Percentiles rank a stretch among this genome's conserved stretches.
Conservation (phyloP, 2,797 vertebrate genomes). For the Hipposideros larvatus region DNA sequence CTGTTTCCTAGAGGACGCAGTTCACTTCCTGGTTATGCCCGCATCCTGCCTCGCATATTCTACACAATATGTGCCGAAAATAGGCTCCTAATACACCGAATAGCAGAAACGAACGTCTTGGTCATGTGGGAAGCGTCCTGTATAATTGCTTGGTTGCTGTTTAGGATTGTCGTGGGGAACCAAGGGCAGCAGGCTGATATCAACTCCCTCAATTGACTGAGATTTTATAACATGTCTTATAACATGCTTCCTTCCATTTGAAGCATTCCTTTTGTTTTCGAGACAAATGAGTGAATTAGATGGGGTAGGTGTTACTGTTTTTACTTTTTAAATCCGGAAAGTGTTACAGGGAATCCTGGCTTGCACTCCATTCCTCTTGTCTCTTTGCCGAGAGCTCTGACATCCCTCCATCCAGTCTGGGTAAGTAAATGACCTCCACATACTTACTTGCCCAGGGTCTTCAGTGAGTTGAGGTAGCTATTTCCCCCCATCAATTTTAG, state of each 20-base stretch:
- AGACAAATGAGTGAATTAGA: conserved; percentile 10
- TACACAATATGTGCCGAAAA: not conserved
- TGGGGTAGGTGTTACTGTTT: not conserved
- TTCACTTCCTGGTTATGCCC: not conserved
- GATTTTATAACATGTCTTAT: not conserved
- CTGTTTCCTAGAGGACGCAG: not conserved
- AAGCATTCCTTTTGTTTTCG: not conserved
- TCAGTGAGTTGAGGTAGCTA: not conserved
- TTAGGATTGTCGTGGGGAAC: not conserved
- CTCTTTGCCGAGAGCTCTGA: not conserved
- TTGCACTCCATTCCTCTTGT: not conserved
- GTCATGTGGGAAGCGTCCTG: not conserved
- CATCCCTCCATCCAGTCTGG: not conserved
- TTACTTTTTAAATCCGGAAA: not conserved
- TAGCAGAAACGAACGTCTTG: not conserved
- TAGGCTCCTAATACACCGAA: not conserved
- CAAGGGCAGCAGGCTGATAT: not conserved
- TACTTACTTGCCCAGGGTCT: not conserved
- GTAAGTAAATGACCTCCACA: not conserved
- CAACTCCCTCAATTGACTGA: not conserved
- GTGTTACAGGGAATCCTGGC: accelerated
- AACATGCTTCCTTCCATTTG: not conserved
- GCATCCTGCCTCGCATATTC: not conserved
- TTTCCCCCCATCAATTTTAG: not conserved
- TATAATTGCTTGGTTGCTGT: not conserved